Evolutionary conservation across 2,888 invertebrate genomes (phyloP), one percentile per base, ranked within the genome.

Genomic region (Acleris laterana): DNA sequence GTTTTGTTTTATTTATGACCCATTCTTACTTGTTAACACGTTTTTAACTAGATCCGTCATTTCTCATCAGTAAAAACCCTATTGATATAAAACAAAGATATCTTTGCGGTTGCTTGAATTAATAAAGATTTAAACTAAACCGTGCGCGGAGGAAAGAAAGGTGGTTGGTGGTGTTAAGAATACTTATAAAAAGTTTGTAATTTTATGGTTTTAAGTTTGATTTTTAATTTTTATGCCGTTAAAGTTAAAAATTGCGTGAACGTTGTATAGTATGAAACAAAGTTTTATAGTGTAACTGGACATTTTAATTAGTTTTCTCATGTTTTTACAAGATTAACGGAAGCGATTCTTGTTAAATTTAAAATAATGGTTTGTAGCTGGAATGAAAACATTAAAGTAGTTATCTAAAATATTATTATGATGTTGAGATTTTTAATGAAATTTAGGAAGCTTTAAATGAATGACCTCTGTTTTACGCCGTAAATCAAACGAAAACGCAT

Each of bases 11-110:
- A 82, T 81, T 82, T 79, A 82, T 71, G 66, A 63, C 22, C 73
- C 70, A 77, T 81, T 80, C 73, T 75, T 62, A 71, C 70, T 71
- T 72, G 78, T 79, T 78, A 77, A 75, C 74, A 77, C 74, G 67
- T 72, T 69, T 75, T 78, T 80, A 79, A 68, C 62, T 69, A 50
- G 62, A 68, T 38, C 38, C 65, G 70, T 74, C 74, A 75, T 77
- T 70, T 72, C 72, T 76, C 74, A 77, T 77, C 77, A 75, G 71
- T 75, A 77, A 11, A 75, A 71, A 69, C 70, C 72, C 20, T 65
- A 50, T 53, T 60, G 44, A 66, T 68, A 60, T 53, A 28, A 52
- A 53, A 63, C 55, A 44, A 59, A 9, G 17, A 38, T 50, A 13
- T 42, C 11, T 5, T 16, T 65, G 17, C 53, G 25, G 11, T 50